Evolutionary conservation across 2,113 vertebrate species (phyloP), one percentile per base, ranked within the genome.

Genomic region (Corydoras sp.): DNA sequence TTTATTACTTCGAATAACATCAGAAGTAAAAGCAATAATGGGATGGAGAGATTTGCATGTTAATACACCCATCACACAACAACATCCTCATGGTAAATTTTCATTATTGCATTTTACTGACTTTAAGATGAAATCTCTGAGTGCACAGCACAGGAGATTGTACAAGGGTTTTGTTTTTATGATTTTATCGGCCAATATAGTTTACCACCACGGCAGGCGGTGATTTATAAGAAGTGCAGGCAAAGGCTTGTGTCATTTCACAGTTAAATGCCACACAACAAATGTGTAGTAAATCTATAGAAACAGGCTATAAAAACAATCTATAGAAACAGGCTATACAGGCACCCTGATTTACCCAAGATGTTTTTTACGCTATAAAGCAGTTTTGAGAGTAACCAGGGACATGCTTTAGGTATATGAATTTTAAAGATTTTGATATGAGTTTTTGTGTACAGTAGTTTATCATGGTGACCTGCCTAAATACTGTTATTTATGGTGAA

Each of bases 401-500:
- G 18, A 24, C 18, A 24, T 24, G 18, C 18, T 24, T 24, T 24
- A 24, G 18, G 18, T 43, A 43, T 43, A 43, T 43, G 35, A 43
- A 43, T 43, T 43, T 5, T 5, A 43, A 43, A 43, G 7, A 43
- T 43, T 2, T 43, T 43, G 35, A 43, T 43, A 0, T 43, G 35
- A 43, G 4, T 43, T 43, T 4, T 43, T 43, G 35, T 8, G 7
- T 4, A 43, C 35, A 43, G 7, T 8, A 43, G 35, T 43, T 43
- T 43, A 5, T 43, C 0, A 43, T 43, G 7, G 35, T 8, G 2
- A 43, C 4, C 7, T 43, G 35, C 35, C 35, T 2, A 43, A 43
- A 4, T 43, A 43, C 35, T 35, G 50, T 77, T 77, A 70, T 72
- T 80, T 65, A 76, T 66, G 56, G 18, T n/a, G 13, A 50, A 24